Percentiles rank a stretch among this genome's conserved stretches.
Evolutionary conservation across 1,140 invertebrate species (phyloP).

Genomic region (Ceratina calcarata): DNA sequence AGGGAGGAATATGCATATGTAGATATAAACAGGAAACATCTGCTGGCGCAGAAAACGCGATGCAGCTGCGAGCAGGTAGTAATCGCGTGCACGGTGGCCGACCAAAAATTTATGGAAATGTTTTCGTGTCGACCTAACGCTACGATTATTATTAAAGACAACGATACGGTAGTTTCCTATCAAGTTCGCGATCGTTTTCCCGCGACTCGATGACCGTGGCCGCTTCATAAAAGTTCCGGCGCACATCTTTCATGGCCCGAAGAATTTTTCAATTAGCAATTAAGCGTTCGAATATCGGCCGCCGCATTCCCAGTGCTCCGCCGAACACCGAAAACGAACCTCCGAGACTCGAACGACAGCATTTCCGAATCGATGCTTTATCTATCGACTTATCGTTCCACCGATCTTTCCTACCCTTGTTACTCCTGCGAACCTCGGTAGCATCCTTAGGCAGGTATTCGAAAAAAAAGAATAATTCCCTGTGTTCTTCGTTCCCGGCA

Average conservation of each 20-base stretch:
- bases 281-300: constrained; percentile 34
- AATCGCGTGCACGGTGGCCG: not conserved
- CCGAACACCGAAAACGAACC: constrained; percentile 20
- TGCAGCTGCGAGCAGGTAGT: constrained; percentile 61
- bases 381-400: constrained; percentile 37
- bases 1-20: too few relatives aligned
- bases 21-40: constrained; percentile 59
- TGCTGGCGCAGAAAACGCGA: constrained; percentile 62
- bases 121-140: not conserved
- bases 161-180: not conserved
- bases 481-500: too few relatives aligned
- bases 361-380: constrained; percentile 39
- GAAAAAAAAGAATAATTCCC: too few relatives aligned
- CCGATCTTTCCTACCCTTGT: constrained; percentile 13
- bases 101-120: not conserved
- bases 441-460: not conserved
- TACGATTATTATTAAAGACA: constrained; percentile 26
- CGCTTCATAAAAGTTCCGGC: constrained; percentile 24
- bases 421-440: not conserved
- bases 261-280: constrained; percentile 51
- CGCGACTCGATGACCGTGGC: not conserved
- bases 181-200: too few relatives aligned
- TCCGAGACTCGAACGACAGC: not conserved
- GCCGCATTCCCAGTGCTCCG: constrained; percentile 36
- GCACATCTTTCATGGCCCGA: constrained; percentile 16